phyloP scores from a whole-genome alignment of 2,888 invertebrate genomes.

The Amiota communis region DNA sequence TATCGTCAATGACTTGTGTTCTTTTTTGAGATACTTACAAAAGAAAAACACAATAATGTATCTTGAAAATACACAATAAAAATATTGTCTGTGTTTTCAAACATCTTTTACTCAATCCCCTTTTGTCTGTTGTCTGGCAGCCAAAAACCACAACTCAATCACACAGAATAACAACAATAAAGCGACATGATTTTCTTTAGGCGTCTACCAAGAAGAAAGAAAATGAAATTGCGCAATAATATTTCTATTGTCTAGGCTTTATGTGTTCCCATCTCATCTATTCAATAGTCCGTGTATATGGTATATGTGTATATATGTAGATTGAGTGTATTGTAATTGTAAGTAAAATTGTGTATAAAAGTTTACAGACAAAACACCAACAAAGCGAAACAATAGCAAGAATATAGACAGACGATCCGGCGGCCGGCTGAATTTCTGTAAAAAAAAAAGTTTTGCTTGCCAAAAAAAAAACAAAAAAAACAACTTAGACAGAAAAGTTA shows the following conservation, averaged over 20 bases:
- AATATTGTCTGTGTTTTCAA: too few relatives aligned
- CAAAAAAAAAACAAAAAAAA: background rate
- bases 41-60: too few relatives aligned
- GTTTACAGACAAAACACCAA: background rate
- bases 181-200: background rate
- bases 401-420: background rate
- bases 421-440: too few relatives aligned
- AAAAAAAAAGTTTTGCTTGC: too few relatives aligned
- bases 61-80: too few relatives aligned
- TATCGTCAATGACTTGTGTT: too few relatives aligned
- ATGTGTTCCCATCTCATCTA: background rate
- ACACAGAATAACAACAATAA: background rate
- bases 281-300: too few relatives aligned
- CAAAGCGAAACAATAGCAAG: background rate
- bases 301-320: background rate
- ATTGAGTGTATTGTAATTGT: background rate
- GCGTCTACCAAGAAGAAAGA: background rate
- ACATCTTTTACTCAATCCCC: too few relatives aligned
- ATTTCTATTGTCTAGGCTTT: constrained; percentile 44
- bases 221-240: constrained; percentile 53
- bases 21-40: too few relatives aligned
- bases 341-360: background rate
- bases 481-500: background rate
- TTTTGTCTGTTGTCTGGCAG: too few relatives aligned
- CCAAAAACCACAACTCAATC: too few relatives aligned